Evolutionary conservation across 2,888 invertebrate species (phyloP).

Genomic region (Pterostichus madidus): DNA sequence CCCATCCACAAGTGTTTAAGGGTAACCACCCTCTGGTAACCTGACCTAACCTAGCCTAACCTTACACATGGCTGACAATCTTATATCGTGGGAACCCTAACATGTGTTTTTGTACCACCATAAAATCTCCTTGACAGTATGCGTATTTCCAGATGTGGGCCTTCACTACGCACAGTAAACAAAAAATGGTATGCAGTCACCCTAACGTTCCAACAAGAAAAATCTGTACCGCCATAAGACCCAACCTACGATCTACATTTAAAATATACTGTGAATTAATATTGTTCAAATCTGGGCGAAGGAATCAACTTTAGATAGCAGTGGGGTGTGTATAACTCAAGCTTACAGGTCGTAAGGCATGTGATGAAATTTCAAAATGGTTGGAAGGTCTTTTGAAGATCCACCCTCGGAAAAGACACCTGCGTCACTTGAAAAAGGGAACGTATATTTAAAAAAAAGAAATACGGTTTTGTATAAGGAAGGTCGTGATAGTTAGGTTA

Average conservation of each 20-base stretch:
- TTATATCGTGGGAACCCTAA: conserved; percentile 74
- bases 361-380: conserved; percentile 49
- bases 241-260: conserved; percentile 4
- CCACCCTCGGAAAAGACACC: conserved; percentile 56
- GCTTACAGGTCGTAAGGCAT: conserved; percentile 2
- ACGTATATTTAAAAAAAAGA: conserved; percentile 21
- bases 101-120: conserved; percentile 73
- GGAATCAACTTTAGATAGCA: conserved; percentile 19
- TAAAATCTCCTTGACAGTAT: conserved; percentile 7
- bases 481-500: conserved; percentile 1
- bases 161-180: conserved; percentile 34
- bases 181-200: conserved; percentile 47
- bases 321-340: conserved; percentile 10
- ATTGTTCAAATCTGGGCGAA: conserved; percentile 7
- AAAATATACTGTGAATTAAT: conserved; percentile 15
- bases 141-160: conserved; percentile 15
- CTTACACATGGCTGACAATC: conserved; percentile 72
- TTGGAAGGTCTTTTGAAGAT: conserved; percentile 24
- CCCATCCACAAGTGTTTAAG: conserved; percentile 62
- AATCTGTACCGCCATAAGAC: not conserved
- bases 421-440: conserved; percentile 33
- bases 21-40: conserved; percentile 72
- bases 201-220: conserved; percentile 33
- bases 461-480: conserved; percentile 12
- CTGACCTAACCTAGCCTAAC: conserved; percentile 72